Evolutionary conservation across 1,140 invertebrate genomes (phyloP), one percentile per base, ranked within the genome.

Genomic region (Zaprionus gabonicus): DNA sequence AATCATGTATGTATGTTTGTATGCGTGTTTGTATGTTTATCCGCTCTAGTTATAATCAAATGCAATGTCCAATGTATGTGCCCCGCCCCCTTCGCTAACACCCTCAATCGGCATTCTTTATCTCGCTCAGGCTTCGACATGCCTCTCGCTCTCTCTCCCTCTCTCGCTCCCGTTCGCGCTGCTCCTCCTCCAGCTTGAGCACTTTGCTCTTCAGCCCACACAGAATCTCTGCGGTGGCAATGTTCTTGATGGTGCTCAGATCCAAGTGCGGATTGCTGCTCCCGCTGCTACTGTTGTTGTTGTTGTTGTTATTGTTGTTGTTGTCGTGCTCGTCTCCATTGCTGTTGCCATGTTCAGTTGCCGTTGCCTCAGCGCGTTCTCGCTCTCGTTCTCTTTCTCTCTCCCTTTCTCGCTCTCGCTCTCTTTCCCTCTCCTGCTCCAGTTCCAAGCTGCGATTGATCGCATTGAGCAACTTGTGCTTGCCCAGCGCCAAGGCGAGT

Each of bases 121-220:
- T 92, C 62, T 92, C 91, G 63, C 71, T 84, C 20, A 91, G 75
- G 31, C 62, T 91, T 58, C 91, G 87, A 65, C 91, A 91, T 41
- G 90, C 76, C 23, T 91, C 81, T 1, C 69, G 38, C 31, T 86
- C 81, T 4, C 72, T 49, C 38, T 79, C 71, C 71, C 81, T 3
- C 53, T 69, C 64, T 53, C 72, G 20, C 10, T 82, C 82, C 2
- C 86, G 67, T 44, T 91, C 91, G n/a, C 85, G 72, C 60, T 87
- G 84, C 74, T 87, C 74, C 59, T 88, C 84, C 69, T 92, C 91
- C 75, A 92, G 78, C 58, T 92, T 92, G 53, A 92, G 91, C 36
- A 92, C 91, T 68, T 92, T 92, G 69, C 84, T 92, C 82, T 92
- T 92, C 0, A 92, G 77, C 2, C 91, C 91, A 38, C 91, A 92